Evolutionary conservation across 2,113 vertebrate genomes (phyloP), one percentile per base, ranked within the genome.

Genomic region (Nettapus auritus): DNA sequence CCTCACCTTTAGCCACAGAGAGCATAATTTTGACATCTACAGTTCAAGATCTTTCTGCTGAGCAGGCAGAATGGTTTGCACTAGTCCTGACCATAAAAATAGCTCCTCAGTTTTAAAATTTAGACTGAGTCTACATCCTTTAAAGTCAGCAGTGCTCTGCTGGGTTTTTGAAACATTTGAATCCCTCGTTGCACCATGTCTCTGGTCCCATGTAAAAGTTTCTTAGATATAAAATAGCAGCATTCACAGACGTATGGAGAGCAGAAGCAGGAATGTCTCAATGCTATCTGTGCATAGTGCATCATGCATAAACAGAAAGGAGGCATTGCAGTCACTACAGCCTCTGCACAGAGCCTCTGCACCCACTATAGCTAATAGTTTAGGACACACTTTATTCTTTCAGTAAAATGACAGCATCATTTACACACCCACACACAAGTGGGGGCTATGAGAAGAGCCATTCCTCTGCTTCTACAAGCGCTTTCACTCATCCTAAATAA

Each of bases 401-500:
- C 70, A 64, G 50, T 53, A n/a, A n/a, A n/a, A n/a, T n/a, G 34
- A 17, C 63, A 88, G 44, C 55, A 67, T 11, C 26, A 69, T 56
- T 94, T 94, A 59, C 33, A 69, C 40, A 57, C 15, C 12, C 67
- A 38, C 4, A 5, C 55, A 53, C 75, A 82, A 82, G 73, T 25
- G 48, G 22, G 50, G 26, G 3, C 2, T 46, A 15, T 11, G 44
- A 26, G 38, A 80, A 75, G 52, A 82, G 79, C 14, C 11, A 36
- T 40, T 88, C 13, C 6, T 79, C 26, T 92, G 82, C 86, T 66
- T 28, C 11, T 34, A 21, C 46, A 68, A 81, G 57, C 25, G 40
- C 53, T 90, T 94, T 78, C 33, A 64, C 34, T 50, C 55, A 66
- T 66, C 55, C 46, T 88, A 90, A 95, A 73, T 60, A 83, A 90